Evolutionary conservation across 2,113 vertebrate species (phyloP).

Genomic region (Thermophis baileyi): DNA sequence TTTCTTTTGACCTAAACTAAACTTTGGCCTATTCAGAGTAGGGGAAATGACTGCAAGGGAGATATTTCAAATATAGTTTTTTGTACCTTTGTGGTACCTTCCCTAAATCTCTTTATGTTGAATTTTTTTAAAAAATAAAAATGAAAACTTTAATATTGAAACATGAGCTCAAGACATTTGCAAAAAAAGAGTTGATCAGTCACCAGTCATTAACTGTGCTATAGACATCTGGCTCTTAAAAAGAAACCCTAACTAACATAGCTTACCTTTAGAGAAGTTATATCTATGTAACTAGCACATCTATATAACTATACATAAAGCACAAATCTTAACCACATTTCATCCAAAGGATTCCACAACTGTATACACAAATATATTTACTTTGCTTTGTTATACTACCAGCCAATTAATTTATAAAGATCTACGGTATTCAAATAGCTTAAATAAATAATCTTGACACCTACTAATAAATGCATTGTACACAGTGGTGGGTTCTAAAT

Average conservation of each 20-base stretch:
- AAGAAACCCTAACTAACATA: not conserved
- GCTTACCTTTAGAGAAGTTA: not conserved
- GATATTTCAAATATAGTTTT: conserved; percentile 57
- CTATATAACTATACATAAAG: not conserved
- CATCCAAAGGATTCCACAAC: not conserved
- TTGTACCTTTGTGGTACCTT: conserved; percentile 49
- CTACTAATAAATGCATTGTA: not conserved
- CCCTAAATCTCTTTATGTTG: conserved; percentile 32
- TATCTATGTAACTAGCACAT: not conserved
- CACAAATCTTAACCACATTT: not conserved
- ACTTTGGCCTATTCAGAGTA: conserved; percentile 61
- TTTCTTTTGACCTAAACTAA: conserved; percentile 75
- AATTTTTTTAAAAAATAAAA: conserved; percentile 25
- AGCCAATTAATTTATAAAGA: not conserved
- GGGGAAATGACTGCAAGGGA: conserved; percentile 59
- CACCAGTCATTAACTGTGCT: not conserved
- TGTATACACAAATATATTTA: not conserved
- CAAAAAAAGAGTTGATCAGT: conserved; percentile 11
- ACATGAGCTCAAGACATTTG: conserved; percentile 51
- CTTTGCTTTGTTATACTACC: not conserved
- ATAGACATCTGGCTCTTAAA: not conserved
- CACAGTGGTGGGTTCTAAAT: too few species aligned
- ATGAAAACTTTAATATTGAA: conserved; percentile 52
- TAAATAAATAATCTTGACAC: not conserved
- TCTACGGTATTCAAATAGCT: not conserved